A percentile compares a stretch with the other conserved stretches of the same genome.
phyloP scores from a whole-genome alignment of 2,888 invertebrate species.

The Aradus depressus region DNA sequence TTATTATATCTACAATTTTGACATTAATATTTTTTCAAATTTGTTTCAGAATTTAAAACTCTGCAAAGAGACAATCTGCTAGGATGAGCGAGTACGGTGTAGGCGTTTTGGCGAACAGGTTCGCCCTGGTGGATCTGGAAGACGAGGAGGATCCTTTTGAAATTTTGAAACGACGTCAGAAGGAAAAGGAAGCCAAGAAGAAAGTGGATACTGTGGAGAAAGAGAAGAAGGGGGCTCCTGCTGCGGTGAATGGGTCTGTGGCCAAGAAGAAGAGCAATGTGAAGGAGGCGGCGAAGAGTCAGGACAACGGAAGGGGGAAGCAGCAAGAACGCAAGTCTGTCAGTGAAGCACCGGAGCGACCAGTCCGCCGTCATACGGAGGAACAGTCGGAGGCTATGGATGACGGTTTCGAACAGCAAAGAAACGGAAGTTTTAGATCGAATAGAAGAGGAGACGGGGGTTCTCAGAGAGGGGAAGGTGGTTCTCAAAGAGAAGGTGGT shows the following conservation, averaged over 20 bases:
- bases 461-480: too few species aligned
- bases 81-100: neutral
- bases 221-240: slow-evolving; percentile 60
- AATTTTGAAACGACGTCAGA: slow-evolving; percentile 66
- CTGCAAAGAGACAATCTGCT: too few species aligned
- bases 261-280: neutral
- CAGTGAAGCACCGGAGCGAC: too few species aligned
- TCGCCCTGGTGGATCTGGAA: neutral
- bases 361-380: too few species aligned
- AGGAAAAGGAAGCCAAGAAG: slow-evolving; percentile 67
- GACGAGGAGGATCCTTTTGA: slow-evolving; percentile 76
- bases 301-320: slow-evolving; percentile 1
- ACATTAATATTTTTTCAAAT: too few species aligned
- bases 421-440: too few species aligned
- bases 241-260: neutral
- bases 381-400: too few species aligned
- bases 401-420: too few species aligned
- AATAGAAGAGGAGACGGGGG: too few species aligned
- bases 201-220: slow-evolving; percentile 65
- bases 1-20: too few species aligned
- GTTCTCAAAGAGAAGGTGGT: too few species aligned
- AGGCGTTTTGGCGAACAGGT: slow-evolving; percentile 1
- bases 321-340: neutral
- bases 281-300: slow-evolving; percentile 1
- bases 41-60: too few species aligned